Base-by-base conservation (phyloP, 1,140 invertebrate species). In the Aphelinus atriplicis region DNA sequence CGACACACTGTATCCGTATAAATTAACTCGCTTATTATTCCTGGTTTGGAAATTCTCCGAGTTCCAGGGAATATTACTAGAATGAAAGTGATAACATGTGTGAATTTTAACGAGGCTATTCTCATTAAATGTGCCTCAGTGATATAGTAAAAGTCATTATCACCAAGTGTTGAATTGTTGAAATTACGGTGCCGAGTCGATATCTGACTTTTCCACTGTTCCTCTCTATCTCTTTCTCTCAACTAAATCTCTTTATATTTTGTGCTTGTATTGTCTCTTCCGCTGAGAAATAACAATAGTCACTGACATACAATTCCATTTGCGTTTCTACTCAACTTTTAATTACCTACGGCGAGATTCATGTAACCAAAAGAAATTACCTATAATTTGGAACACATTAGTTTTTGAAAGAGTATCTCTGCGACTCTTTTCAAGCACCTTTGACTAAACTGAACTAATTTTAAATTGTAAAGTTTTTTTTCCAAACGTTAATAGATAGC, bases 61-160 rank as follows among this genome's bases (percentile, higher is more conserved):
- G 26, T 26, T 26, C 26, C 26, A 26, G 26, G 26, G 26, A 26
- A 26, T 26, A 26, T 26, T 26, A 26, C 26, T 26, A 26, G 26
- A 26, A 26, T 26, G 26, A 26, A 69, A 60, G 56, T 42, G 2
- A 2, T 1, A 56, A 10, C 10, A 42, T 4, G 66, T 7, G 9
- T 9, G 26, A 50, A 64, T 57, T 53, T 42, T 60, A 73, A 62
- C 47, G 50, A 73, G 43, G 60, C 42, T 6, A 42, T 3, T 57
- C 50, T 67, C 67, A 72, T 72, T 72, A 46, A 72, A 72, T 61
- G 62, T 66, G 56, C 48, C 45, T 65, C 45, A 7, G 10, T 66
- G 7, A 67, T 58, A 1, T 2, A n/a, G 50, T 57, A 48, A 56
- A 68, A 69, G 58, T 55, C 47, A 74, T 69, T 74, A 68, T 63